Evolutionary conservation across 2,888 invertebrate genomes (phyloP).

Genomic region (Stenurella melanura): DNA sequence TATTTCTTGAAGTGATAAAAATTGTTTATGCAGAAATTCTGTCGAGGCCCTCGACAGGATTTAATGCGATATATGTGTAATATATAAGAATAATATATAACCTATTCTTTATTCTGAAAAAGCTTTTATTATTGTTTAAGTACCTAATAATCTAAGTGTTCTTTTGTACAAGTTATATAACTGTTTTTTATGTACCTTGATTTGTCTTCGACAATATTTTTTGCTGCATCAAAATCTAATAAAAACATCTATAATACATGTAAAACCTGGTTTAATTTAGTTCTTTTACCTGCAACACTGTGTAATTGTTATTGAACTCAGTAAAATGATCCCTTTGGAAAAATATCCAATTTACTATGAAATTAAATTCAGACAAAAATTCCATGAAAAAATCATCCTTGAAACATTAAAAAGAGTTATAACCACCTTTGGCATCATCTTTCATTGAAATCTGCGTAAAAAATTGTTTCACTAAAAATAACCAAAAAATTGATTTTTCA

Average conservation of each 20-base stretch:
- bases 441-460: too few relatives aligned
- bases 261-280: not conserved
- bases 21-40: constrained; percentile 17
- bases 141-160: constrained; percentile 59
- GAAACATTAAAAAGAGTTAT: too few relatives aligned
- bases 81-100: constrained; percentile 34
- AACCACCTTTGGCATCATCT: too few relatives aligned
- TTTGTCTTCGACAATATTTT: constrained; percentile 60
- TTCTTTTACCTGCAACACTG: not conserved
- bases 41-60: constrained; percentile 7
- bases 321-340: too few relatives aligned
- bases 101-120: constrained; percentile 49
- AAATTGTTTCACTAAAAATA: too few relatives aligned
- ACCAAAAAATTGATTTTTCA: too few relatives aligned
- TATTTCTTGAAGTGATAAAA: constrained; percentile 21
- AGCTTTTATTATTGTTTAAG: constrained; percentile 55
- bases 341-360: too few relatives aligned
- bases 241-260: constrained; percentile 45
- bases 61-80: constrained; percentile 38
- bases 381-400: too few relatives aligned
- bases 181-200: constrained; percentile 65
- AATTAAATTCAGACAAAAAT: too few relatives aligned
- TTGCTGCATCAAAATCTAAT: constrained; percentile 62
- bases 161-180: constrained; percentile 63
- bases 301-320: too few relatives aligned